phyloP scores from a whole-genome alignment of 2,888 invertebrate genomes.

The Parnassius mnemosyne region DNA sequence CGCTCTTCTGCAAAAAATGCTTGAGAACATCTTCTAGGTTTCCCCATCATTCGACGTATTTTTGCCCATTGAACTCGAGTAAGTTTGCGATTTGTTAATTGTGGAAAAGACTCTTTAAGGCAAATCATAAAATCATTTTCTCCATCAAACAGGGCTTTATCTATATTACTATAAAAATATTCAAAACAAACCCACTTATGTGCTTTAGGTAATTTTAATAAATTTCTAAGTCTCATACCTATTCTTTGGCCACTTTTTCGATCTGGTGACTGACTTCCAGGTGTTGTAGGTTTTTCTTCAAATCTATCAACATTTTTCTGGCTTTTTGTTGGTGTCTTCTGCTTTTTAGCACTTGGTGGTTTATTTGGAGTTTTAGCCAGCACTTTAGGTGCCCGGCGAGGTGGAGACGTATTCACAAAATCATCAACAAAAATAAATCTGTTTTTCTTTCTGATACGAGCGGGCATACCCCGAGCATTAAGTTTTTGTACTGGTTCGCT shows the following conservation, averaged over 20 bases:
- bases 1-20: constrained; percentile 98
- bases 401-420: constrained; percentile 88
- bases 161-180: constrained; percentile 99
- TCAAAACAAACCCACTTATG: constrained; percentile 99
- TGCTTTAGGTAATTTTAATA: constrained; percentile 98
- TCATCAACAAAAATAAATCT: constrained; percentile 94
- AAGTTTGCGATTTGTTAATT: constrained; percentile 90
- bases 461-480: constrained; percentile 94
- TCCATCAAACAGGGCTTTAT: constrained; percentile 95
- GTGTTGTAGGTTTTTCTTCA: constrained; percentile 67
- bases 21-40: constrained; percentile 95
- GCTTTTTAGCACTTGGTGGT: constrained; percentile 68
- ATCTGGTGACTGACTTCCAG: constrained; percentile 83
- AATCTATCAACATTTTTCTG: constrained; percentile 67
- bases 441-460: constrained; percentile 93
- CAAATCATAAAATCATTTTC: constrained; percentile 98
- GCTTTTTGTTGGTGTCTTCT: constrained; percentile 76
- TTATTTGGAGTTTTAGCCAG: constrained; percentile 72
- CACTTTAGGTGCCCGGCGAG: constrained; percentile 83
- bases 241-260: constrained; percentile 93
- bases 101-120: constrained; percentile 95
- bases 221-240: constrained; percentile 92
- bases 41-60: constrained; percentile 97
- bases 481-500: constrained; percentile 89
- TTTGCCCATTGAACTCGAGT: constrained; percentile 97